Base-by-base conservation (phyloP, 2,113 vertebrate species). In the Tragelaphus strepsiceros region DNA sequence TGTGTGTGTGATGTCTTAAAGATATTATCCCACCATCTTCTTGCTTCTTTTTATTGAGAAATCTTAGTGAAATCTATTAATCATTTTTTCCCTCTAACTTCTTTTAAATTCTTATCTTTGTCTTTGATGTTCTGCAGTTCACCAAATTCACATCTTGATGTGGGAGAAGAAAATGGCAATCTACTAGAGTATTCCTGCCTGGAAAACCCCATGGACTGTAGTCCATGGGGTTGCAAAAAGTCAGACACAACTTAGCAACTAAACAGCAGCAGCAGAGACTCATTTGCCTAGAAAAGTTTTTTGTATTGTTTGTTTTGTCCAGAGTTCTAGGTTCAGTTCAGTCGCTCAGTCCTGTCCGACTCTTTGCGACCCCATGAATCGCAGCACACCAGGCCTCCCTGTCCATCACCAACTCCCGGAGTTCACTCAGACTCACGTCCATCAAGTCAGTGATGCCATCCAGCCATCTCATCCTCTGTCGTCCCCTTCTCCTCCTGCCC, bases 271-370 rank as follows among this genome's bases (percentile, higher is more conserved):
- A 77, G 39, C 22, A 53, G 49, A 97, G 58, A 35, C 56, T 92
- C 43, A 28, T 96, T 93, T 54, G 35, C 62, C 30, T 71, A 35
- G 39, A 61, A 86, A 64, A 97, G 7, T 32, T 91, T 97, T 96
- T n/a, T 62, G 3, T 81, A 53, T 83, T 91, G 59, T 82, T 95
- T 81, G 32, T 95, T 90, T 92, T 96, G 54, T 88, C 56, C n/a
- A 91, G 49, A 94, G 16, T 46, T 96, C 54, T 97, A 35, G 4
- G 21, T 74, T 92, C 49, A 49, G 49, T 49, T 49, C 49, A 49
- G 49, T 49, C 49, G 2, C 49, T 49, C 49, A 49, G 49, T 49
- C 49, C 11, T 49, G 49, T 49, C 49, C 11, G 2, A 49, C 11
- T 49, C 49, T 49, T 49, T 49, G 49, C 11, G 11, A 49, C 49